These are phyloP conservation scores for Slavum lentiscoides DNA, from an alignment of 2,888 invertebrate genomes.

Conservation along the genomic window DNA sequence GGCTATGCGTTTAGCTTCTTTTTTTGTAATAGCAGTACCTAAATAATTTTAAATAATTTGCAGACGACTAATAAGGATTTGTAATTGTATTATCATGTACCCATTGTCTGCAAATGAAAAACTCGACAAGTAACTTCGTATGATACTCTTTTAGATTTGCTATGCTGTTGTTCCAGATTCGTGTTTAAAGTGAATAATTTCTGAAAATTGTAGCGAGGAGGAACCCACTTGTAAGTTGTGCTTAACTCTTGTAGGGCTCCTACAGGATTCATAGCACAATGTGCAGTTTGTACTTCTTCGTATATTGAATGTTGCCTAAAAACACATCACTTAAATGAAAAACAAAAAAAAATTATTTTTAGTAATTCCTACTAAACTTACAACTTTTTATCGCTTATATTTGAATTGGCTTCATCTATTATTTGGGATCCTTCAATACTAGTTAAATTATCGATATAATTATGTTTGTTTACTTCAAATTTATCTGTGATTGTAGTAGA, in stretches of 20 bases:
- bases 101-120: constrained; percentile 24
- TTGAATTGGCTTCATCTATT: not conserved
- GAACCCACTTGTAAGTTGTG: constrained; percentile 4
- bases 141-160: not conserved
- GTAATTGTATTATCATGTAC: not conserved
- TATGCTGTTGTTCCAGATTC: not conserved
- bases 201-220: constrained; percentile 7
- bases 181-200: not conserved
- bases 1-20: constrained; percentile 21
- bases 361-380: not conserved
- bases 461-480: not conserved
- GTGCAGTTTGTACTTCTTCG: constrained; percentile 8
- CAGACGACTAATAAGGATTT: not conserved
- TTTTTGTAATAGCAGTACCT: constrained; percentile 6
- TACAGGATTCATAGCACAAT: constrained; percentile 38
- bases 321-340: not conserved
- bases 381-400: not conserved
- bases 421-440: not conserved
- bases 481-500: constrained; percentile 21
- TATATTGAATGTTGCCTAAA: not conserved
- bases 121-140: constrained; percentile 25
- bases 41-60: not conserved
- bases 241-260: constrained; percentile 31
- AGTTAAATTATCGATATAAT: not conserved
- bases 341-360: not conserved